These are phyloP conservation scores for Ramazzottius varieornatus DNA, from an alignment of 2,888 invertebrate genomes.

Conservation along the genomic window DNA sequence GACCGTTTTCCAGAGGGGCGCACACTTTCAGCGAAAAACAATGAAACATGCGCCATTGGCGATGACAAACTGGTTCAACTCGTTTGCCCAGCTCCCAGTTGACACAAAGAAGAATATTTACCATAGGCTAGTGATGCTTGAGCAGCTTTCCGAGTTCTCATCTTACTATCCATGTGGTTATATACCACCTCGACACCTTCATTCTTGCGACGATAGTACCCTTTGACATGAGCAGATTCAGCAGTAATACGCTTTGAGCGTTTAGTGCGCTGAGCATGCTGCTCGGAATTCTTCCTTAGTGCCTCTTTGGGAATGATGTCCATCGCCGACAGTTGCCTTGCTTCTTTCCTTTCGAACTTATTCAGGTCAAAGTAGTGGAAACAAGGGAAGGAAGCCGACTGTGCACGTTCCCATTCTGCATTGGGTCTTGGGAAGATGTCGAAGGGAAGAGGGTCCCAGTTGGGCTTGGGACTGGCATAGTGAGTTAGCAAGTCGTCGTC, in stretches of 20 bases:
- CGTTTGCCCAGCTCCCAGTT: too few relatives aligned
- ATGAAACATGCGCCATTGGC: too few relatives aligned
- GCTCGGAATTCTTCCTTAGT: background rate
- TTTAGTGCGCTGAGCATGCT: background rate
- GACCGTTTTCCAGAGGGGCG: too few relatives aligned
- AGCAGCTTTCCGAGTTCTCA: too few relatives aligned
- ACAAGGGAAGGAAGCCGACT: background rate
- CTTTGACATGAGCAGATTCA: background rate
- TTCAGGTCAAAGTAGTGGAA: background rate
- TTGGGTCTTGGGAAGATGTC: background rate
- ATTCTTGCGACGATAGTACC: background rate
- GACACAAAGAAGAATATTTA: too few relatives aligned
- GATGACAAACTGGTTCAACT: too few relatives aligned
- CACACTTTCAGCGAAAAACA: too few relatives aligned
- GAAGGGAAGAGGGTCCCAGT: background rate
- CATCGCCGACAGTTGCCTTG: background rate
- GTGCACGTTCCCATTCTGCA: background rate
- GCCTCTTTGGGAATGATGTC: background rate
- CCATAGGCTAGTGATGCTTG: too few relatives aligned
- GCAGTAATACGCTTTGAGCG: background rate
- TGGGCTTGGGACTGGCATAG: background rate
- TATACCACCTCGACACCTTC: background rate
- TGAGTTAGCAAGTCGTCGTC: conserved; percentile 1
- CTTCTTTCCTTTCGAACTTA: background rate
- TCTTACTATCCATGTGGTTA: too few relatives aligned